Conservation (phyloP, 2,888 invertebrate genomes). For the Caenorhabditis uteleia region DNA sequence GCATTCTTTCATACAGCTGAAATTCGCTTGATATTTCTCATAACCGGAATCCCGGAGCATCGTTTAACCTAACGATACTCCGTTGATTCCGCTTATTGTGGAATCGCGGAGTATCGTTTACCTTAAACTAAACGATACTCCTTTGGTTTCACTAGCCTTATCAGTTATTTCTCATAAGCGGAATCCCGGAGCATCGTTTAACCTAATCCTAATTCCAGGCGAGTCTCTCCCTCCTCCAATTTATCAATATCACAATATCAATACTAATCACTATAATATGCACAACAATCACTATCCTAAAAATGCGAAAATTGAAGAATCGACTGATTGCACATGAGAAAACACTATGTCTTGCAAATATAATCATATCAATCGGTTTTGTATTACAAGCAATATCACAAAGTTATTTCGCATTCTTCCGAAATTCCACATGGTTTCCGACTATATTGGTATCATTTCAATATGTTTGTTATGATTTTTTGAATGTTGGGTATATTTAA, state of each 20-base stretch:
- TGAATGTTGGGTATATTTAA: background rate
- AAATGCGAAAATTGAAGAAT: conserved; percentile 25
- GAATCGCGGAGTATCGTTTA: no score
- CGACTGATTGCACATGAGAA: conserved; percentile 22
- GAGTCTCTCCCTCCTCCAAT: conserved; percentile 22
- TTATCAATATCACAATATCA: conserved; percentile 15
- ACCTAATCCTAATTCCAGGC: conserved; percentile 1
- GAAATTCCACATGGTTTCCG: no score
- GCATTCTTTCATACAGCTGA: no score
- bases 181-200: background rate
- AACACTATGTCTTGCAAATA: conserved; percentile 21
- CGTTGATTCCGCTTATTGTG: no score
- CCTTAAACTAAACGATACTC: no score
- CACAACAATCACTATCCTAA: conserved; percentile 14
- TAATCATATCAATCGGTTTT: conserved; percentile 11
- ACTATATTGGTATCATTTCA: no score
- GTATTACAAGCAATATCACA: conserved; percentile 9
- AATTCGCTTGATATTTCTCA: no score
- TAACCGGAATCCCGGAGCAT: no score
- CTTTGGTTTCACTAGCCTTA: no score
- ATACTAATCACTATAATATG: conserved; percentile 11
- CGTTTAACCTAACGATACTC: no score
- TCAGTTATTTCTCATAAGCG: no score
- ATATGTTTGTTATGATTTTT: conserved; percentile 2
- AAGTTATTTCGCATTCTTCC: conserved; percentile 14